phyloP scores from a whole-genome alignment of 1,140 invertebrate genomes.

The Rhynchophorus ferrugineus region DNA sequence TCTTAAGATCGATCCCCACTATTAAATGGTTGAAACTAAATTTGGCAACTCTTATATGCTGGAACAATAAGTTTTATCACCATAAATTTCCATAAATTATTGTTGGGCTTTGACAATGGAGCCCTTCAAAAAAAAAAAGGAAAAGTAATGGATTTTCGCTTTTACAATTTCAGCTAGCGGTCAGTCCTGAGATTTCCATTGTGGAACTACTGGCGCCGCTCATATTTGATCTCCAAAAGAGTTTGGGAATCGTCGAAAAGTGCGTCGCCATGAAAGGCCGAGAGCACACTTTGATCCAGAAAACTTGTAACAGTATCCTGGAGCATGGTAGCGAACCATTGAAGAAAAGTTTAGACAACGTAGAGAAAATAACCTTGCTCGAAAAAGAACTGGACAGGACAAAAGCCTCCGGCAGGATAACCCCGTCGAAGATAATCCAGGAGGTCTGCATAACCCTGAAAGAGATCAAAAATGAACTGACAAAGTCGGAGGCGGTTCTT shows the following conservation, averaged over 20 bases:
- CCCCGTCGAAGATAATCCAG: constrained; percentile 39
- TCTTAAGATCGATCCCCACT: too few species aligned
- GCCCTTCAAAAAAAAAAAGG: too few species aligned
- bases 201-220: constrained; percentile 51
- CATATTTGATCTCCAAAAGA: constrained; percentile 53
- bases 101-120: too few species aligned
- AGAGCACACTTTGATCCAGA: constrained; percentile 54
- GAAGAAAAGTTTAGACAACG: constrained; percentile 43
- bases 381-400: constrained; percentile 44
- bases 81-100: too few species aligned
- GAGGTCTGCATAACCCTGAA: constrained; percentile 48
- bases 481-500: constrained; percentile 40
- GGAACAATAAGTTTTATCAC: too few species aligned
- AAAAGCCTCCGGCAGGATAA: constrained; percentile 41
- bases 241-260: constrained; percentile 56
- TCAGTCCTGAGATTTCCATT: constrained; percentile 43
- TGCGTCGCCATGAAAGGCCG: constrained; percentile 58
- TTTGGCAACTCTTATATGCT: too few species aligned
- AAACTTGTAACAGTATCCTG: constrained; percentile 54
- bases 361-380: constrained; percentile 41
- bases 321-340: constrained; percentile 49
- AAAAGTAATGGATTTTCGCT: too few species aligned
- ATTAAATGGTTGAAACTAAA: too few species aligned
- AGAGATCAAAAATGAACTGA: constrained; percentile 45
- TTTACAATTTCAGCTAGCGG: too few species aligned